Evolutionary conservation across 2,888 invertebrate species (phyloP).

Genomic region (Aproaerema taeniolella): DNA sequence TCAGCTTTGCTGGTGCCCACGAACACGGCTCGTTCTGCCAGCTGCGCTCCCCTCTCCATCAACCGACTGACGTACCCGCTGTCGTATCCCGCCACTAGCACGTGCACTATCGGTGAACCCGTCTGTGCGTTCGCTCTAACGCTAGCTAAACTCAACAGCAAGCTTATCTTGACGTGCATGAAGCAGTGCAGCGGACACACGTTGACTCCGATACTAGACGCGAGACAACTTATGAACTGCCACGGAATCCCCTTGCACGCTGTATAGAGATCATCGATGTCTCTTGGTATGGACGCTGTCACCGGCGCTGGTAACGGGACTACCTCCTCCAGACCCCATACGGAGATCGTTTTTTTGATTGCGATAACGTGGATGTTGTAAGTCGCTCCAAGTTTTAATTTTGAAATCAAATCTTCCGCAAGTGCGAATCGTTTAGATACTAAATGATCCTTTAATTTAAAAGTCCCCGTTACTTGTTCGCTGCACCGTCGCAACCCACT

Average conservation of each 20-base stretch:
- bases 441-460: constrained; percentile 34
- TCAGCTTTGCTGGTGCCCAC: constrained; percentile 41
- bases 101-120: constrained; percentile 49
- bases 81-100: constrained; percentile 50
- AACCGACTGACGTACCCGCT: constrained; percentile 47
- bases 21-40: constrained; percentile 40
- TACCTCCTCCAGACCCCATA: constrained; percentile 51
- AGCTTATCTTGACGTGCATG: constrained; percentile 59
- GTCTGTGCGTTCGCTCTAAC: constrained; percentile 45
- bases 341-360: constrained; percentile 37
- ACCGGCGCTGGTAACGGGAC: constrained; percentile 35
- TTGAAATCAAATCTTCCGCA: constrained; percentile 48
- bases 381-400: constrained; percentile 40
- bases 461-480: constrained; percentile 48
- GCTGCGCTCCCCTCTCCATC: constrained; percentile 48
- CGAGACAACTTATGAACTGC: constrained; percentile 63
- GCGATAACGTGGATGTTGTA: constrained; percentile 41
- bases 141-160: constrained; percentile 58
- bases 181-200: constrained; percentile 57
- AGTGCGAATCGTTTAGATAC: constrained; percentile 40
- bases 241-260: constrained; percentile 49
- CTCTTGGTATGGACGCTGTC: constrained; percentile 36
- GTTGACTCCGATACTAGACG: constrained; percentile 53
- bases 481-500: constrained; percentile 57
- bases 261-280: constrained; percentile 43